phyloP scores from a whole-genome alignment of 2,113 vertebrate species.

The Cynopterus brachyotis region DNA sequence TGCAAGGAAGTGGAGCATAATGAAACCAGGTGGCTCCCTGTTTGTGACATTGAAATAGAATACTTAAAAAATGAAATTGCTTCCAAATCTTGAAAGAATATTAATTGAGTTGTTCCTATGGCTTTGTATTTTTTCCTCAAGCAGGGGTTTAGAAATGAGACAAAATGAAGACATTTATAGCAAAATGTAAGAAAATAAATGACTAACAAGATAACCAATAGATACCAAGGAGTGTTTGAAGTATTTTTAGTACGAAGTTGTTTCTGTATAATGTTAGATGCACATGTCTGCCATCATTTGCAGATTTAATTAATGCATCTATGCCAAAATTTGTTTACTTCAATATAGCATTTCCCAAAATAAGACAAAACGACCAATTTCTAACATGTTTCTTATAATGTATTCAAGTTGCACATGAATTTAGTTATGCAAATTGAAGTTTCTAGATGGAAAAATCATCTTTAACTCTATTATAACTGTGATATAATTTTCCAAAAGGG shows the following conservation, averaged over 20 bases:
- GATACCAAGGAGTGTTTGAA: slow-evolving; percentile 63
- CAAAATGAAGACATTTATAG: slow-evolving; percentile 60
- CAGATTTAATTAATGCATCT: slow-evolving; percentile 57
- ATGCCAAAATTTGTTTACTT: slow-evolving; percentile 52
- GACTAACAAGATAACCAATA: slow-evolving; percentile 55
- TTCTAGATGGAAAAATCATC: neutral
- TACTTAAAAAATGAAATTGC: slow-evolving; percentile 2
- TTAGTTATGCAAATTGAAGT: neutral
- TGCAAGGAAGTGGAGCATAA: slow-evolving; percentile 76
- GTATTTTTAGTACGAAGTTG: slow-evolving; percentile 49
- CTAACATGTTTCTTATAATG: slow-evolving; percentile 20
- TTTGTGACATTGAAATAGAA: slow-evolving; percentile 67
- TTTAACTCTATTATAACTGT: neutral
- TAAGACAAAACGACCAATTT: neutral
- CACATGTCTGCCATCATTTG: slow-evolving; percentile 31
- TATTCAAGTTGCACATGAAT: slow-evolving; percentile 40
- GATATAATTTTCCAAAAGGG: slow-evolving; percentile 47
- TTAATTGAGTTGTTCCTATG: slow-evolving; percentile 21
- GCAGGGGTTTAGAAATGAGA: neutral
- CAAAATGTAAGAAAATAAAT: slow-evolving; percentile 64
- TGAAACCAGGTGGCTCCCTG: slow-evolving; percentile 74
- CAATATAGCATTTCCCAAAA: slow-evolving; percentile 55
- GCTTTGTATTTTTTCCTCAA: neutral
- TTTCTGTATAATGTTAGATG: slow-evolving; percentile 52
- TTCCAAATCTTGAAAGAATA: neutral